Evolutionary conservation across 2,113 vertebrate genomes (phyloP).

Genomic region (Mustelus asterias): DNA sequence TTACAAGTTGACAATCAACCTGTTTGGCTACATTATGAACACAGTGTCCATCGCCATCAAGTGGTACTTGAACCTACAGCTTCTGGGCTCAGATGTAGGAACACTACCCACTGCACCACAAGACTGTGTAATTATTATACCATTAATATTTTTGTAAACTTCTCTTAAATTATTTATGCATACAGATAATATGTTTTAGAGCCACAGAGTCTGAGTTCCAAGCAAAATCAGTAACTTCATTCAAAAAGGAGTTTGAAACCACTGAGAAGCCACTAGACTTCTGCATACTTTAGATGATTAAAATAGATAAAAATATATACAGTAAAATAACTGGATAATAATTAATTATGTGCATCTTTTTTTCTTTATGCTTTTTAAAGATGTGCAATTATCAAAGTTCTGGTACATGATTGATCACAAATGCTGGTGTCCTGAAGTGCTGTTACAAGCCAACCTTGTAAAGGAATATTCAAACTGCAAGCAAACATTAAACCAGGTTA

Average conservation of each 20-base stretch:
- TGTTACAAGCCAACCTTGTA: conserved; percentile 5
- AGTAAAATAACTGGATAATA: background rate
- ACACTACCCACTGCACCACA: too few species aligned
- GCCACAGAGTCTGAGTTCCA: background rate
- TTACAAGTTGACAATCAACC: too few species aligned
- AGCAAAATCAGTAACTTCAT: background rate
- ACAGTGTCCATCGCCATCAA: too few species aligned
- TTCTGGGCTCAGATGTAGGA: too few species aligned
- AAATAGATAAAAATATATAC: background rate
- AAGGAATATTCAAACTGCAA: conserved; percentile 38
- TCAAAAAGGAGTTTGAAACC: background rate
- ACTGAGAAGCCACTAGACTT: background rate
- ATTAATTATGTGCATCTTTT: background rate
- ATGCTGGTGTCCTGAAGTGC: background rate
- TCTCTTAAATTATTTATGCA: background rate
- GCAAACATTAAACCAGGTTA: conserved; percentile 45
- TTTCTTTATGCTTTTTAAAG: conserved; percentile 1
- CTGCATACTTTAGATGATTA: background rate
- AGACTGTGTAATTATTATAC: background rate
- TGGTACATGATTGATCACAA: conserved; percentile 9
- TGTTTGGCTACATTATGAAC: too few species aligned
- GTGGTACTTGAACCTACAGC: too few species aligned
- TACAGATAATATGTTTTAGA: background rate
- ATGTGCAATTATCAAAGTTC: background rate
- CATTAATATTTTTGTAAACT: background rate